These are phyloP conservation scores for Pollimyrus isidori DNA, from an alignment of 2,113 vertebrate genomes.

Conservation along the genomic window DNA sequence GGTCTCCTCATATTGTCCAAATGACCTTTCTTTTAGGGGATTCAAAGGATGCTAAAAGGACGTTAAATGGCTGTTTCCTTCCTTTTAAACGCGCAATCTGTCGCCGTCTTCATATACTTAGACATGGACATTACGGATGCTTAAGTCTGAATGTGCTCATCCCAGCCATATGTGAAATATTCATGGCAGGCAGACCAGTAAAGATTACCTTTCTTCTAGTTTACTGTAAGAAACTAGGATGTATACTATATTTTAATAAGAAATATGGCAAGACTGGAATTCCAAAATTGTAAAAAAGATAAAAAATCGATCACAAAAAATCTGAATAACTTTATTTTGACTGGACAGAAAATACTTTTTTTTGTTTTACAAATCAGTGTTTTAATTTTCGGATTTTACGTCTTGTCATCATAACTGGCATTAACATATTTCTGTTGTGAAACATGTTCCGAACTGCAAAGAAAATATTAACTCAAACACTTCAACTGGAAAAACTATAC, in stretches of 20 bases:
- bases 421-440: not conserved
- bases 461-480: constrained; percentile 1
- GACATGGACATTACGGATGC: not conserved
- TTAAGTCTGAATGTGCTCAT: not conserved
- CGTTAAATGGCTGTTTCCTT: constrained; percentile 12
- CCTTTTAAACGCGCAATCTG: constrained; percentile 8
- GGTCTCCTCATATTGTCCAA: not conserved
- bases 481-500: not conserved
- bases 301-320: not conserved
- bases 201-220: not conserved
- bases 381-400: not conserved
- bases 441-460: not conserved
- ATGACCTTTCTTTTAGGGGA: not conserved
- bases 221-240: not conserved
- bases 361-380: not conserved
- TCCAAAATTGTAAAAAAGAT: not conserved
- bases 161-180: not conserved
- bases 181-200: not conserved
- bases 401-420: not conserved
- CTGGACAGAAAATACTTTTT: not conserved
- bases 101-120: constrained; percentile 8
- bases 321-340: not conserved
- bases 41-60: not conserved
- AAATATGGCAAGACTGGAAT: not conserved
- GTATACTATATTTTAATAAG: not conserved